Base-by-base conservation (phyloP, 2,888 invertebrate species). In the Galerucella calmariensis region DNA sequence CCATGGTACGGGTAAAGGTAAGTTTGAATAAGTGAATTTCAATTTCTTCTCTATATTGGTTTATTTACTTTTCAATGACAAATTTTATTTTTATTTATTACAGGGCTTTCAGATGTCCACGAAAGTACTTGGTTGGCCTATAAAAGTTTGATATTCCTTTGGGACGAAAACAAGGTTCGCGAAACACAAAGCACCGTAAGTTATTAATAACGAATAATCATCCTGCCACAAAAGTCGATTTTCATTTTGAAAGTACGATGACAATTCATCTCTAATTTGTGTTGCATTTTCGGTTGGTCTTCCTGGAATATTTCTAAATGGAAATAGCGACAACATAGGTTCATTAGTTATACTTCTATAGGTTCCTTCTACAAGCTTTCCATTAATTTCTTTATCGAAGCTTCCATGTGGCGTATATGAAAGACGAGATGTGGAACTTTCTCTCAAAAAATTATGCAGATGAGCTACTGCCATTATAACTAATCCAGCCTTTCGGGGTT, bases 391-490 rank as follows among this genome's bases (percentile, higher is more conserved):
- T 56, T 3, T 58, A 58, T 83, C 82, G 68, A 82, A 81, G 27
- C 58, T 73, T 67, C 77, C 80, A 20, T 68, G 71, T 70, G 81
- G 77, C 68, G 78, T 63, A 63, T 80, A 79, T 75, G 80, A 48
- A 75, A 1, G 20, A 20, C 20, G 20, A 20, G 20, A 20, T 20
- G 20, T 20, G 69, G 71, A 61, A 73, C 77, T 79, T 76, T 79
- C 75, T 65, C 79, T 72, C 69, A 81, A 76, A 71, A 78, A 82
- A 73, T 82, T 82, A 72, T 82, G 81, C 59, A 82, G n/a, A n/a
- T n/a, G n/a, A n/a, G 63, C 65, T 66, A 58, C 66, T 16, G 76
- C 67, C 74, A 82, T 71, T 56, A 82, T 79, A 69, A 82, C 74
- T 53, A 72, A 67, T 67, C 71, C 27, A 27, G 61, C 72, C 71